Conservation (phyloP, 2,797 vertebrate species). For the Pipistrellus nathusii region DNA sequence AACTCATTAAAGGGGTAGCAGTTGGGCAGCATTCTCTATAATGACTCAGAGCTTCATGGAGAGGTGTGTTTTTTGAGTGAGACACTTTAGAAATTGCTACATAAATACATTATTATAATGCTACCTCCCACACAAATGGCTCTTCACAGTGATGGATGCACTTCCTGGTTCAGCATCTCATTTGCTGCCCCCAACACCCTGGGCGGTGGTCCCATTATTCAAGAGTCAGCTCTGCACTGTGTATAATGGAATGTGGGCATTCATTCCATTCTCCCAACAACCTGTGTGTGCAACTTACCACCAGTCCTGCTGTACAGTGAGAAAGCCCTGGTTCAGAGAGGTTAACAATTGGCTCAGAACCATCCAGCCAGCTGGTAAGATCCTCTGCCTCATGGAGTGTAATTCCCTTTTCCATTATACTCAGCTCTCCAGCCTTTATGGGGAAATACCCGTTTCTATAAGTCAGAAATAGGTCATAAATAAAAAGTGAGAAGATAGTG, state of each 20-base stretch:
- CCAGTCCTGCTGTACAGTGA: neutral
- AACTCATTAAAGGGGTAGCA: neutral
- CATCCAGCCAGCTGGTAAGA: neutral
- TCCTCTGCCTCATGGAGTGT: neutral
- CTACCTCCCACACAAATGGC: neutral
- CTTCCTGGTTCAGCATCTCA: neutral
- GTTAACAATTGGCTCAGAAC: neutral
- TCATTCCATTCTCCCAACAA: neutral
- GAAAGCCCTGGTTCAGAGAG: neutral
- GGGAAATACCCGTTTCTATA: neutral
- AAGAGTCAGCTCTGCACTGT: neutral
- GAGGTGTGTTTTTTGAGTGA: neutral
- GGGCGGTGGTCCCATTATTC: neutral
- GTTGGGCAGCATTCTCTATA: neutral
- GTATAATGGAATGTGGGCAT: neutral
- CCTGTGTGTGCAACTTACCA: no score
- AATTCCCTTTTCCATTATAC: neutral
- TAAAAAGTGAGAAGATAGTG: neutral
- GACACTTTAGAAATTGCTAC: neutral
- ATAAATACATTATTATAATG: neutral
- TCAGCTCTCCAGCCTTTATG: neutral
- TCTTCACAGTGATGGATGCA: neutral
- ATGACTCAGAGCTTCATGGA: neutral
- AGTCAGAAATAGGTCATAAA: slow-evolving; percentile 21
- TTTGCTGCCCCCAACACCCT: neutral